Evolutionary conservation across 2,797 vertebrate species (phyloP).

Genomic region (Ptychobarbus kaznakovi): DNA sequence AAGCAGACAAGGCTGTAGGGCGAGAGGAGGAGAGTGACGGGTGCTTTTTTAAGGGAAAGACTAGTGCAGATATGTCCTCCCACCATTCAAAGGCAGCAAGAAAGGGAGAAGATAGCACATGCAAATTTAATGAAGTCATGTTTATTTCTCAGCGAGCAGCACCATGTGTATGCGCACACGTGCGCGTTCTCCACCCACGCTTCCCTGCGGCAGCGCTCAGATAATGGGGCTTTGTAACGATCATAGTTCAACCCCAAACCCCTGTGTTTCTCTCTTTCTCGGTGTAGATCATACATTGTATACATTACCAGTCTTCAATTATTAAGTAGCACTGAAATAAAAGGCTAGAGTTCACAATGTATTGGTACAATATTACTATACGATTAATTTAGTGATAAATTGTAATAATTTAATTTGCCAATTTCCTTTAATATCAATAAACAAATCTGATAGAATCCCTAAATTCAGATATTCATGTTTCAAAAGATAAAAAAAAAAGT

Average conservation of each 20-base stretch:
- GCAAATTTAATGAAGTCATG: slow-evolving; percentile 59
- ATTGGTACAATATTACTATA: too few relatives aligned
- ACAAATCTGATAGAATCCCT: not conserved
- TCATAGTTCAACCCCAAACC: slow-evolving; percentile 33
- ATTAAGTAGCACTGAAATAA: slow-evolving; percentile 38
- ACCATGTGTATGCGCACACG: not conserved
- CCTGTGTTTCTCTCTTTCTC: slow-evolving; percentile 11
- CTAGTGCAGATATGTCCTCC: slow-evolving; percentile 25
- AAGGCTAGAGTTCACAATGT: slow-evolving; percentile 12
- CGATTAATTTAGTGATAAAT: too few relatives aligned
- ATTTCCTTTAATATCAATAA: not conserved
- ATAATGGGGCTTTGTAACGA: slow-evolving; percentile 32
- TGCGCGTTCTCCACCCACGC: slow-evolving; percentile 39
- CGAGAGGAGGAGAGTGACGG: slow-evolving; percentile 3
- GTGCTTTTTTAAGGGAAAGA: slow-evolving; percentile 20
- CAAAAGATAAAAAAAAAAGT: not conserved
- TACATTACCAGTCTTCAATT: slow-evolving; percentile 34
- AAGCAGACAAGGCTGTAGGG: slow-evolving; percentile 20
- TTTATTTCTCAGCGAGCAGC: slow-evolving; percentile 42
- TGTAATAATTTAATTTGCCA: not conserved
- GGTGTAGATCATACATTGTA: slow-evolving; percentile 21
- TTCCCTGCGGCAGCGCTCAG: slow-evolving; percentile 34
- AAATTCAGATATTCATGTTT: not conserved
- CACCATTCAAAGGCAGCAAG: slow-evolving; percentile 25
- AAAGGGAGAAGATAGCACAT: slow-evolving; percentile 45